Percentiles rank a stretch among this genome's conserved stretches.
Conservation (phyloP, 2,888 invertebrate species). For the Mythimna albipuncta region DNA sequence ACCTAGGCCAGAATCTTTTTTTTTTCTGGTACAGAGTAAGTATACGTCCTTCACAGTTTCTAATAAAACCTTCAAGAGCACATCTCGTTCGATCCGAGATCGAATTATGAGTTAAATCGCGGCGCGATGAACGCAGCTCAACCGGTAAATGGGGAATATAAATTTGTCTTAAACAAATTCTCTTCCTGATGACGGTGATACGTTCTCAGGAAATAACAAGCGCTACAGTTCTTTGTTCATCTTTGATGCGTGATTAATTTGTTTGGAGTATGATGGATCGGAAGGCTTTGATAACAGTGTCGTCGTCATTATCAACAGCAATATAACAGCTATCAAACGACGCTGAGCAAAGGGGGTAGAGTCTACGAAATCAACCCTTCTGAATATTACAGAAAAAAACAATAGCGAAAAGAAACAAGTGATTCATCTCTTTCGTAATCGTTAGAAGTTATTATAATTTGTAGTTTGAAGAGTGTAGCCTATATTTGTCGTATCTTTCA, state of each 20-base stretch:
- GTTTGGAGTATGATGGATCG: constrained; percentile 8
- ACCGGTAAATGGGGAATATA: constrained; percentile 80
- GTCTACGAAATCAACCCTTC: constrained; percentile 7
- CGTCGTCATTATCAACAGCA: constrained; percentile 17
- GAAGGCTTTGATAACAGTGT: constrained; percentile 11
- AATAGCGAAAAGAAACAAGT: constrained; percentile 1
- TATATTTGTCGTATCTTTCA: constrained; percentile 17
- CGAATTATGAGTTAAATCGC: constrained; percentile 77
- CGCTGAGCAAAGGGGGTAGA: not conserved
- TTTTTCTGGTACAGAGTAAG: not conserved
- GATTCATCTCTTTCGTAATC: constrained; percentile 19
- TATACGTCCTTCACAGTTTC: constrained; percentile 37
- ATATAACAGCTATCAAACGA: constrained; percentile 7
- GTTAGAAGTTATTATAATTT: constrained; percentile 26
- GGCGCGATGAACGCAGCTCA: constrained; percentile 71
- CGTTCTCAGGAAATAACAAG: constrained; percentile 74
- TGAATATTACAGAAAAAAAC: constrained; percentile 12
- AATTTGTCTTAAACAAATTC: constrained; percentile 81
- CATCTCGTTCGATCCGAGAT: constrained; percentile 66
- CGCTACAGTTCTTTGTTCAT: constrained; percentile 63
- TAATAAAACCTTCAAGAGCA: constrained; percentile 62
- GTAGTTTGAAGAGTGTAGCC: constrained; percentile 6
- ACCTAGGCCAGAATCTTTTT: not conserved
- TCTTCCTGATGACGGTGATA: constrained; percentile 74
- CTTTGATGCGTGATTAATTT: constrained; percentile 53